Evolutionary conservation across 2,888 invertebrate species (phyloP), one percentile per base, ranked within the genome.

Genomic region (Fissipunctia ypsillon): DNA sequence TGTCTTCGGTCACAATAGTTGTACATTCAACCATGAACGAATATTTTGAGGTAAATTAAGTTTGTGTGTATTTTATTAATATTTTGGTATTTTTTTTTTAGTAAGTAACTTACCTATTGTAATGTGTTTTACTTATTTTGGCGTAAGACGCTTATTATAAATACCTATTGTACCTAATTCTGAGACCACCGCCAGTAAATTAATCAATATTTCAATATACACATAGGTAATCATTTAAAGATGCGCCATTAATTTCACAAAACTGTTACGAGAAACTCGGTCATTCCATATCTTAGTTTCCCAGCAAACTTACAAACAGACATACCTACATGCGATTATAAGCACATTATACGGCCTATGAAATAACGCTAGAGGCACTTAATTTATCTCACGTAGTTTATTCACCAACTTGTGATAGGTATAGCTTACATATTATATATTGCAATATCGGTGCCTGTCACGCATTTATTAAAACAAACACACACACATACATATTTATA

Each of bases 1-100:
- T 35, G 14, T 45, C 43, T 75, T 71, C 0, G 4, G 45, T 83
- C 76, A 76, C 73, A 82, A 73, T 35, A 63, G 52, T 28, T 68
- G 64, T 16, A 54, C 70, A 35, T 52, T 80, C 50, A 71, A 16
- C 67, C 68, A 6, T 54, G 65, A 69, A 80, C 35, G 22, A 45
- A 48, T 50, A 60, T 69, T 50, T 28, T 25, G 12, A 48, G 28
- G 22, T 41, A 43, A 41, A 56, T 41, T 41, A 48, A 54, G 3
- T 35, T 59, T 52, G 28, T 35, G 31, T 50, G 16, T 43, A 28
- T 31, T 65, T 43, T 3, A 25, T 41, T 60, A n/a, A 70, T 65
- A 25, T 48, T 41, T 54, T 41, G 5, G 10, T 22, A 65, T n/a
- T n/a, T n/a, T 3, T 35, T 65, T 12, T n/a, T 16, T 28, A 28